Evolutionary conservation across 1,140 invertebrate species (phyloP), one percentile per base, ranked within the genome.

Genomic region (Venustaconcha ellipsiformis): DNA sequence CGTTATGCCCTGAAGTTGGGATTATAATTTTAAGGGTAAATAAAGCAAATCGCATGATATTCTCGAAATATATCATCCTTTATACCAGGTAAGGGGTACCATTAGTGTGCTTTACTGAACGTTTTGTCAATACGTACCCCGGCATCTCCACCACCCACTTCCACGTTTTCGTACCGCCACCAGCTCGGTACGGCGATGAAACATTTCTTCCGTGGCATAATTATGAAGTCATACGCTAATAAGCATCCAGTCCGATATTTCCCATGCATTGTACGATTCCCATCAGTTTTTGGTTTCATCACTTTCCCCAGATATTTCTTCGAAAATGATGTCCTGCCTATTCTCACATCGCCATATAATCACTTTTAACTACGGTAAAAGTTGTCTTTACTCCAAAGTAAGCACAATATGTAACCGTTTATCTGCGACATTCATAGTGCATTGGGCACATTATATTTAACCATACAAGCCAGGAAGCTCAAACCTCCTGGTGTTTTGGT

Each of bases 61-160:
- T 26, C 26, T 26, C 26, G 26, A 26, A 26, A 26, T 26, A 72
- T 63, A 66, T 11, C 17, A n/a, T 48, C 26, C 18, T 62, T 65
- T 37, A 66, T 37, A 37, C 56, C 20, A 20, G 70, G 70, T 56
- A 62, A 72, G 57, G 57, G 57, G 18, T 65, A 72, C 20, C 70
- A 2, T 15, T 66, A 1, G 48, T 66, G 14, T 18, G 58, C 15
- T 8, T 4, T 23, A 14, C 66, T 63, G n/a, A 65, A 55, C 1
- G 62, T 65, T 14, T 20, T 17, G 37, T 72, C 70, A 13, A 48
- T 18, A 13, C 70, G 62, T 57, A 72, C 70, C 8, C 62, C 62
- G 18, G 66, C 57, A 4, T 14, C 15, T 2, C n/a, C 66, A 23
- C 11, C 1, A 66, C 66, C 37, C 48, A 5, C 58, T 15, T 66